These are phyloP conservation scores for Coleophora deauratella DNA, from an alignment of 2,888 invertebrate species.

Conservation along the genomic window DNA sequence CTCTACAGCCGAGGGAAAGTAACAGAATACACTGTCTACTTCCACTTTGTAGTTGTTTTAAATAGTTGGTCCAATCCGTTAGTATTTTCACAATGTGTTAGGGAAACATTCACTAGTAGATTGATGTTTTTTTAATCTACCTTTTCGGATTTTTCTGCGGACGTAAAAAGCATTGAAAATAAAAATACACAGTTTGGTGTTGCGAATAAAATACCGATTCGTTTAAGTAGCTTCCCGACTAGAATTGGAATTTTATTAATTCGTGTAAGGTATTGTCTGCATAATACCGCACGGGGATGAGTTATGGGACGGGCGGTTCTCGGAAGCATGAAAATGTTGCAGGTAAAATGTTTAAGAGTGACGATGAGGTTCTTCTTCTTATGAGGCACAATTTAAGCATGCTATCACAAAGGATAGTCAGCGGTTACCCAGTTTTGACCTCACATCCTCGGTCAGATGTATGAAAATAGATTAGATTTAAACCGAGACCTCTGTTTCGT, in stretches of 20 bases:
- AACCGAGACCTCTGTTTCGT: too few relatives aligned
- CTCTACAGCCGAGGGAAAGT: too few relatives aligned
- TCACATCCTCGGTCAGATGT: too few relatives aligned
- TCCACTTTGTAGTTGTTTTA: too few relatives aligned
- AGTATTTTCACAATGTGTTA: slow-evolving; percentile 12
- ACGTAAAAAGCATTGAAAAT: slow-evolving; percentile 30
- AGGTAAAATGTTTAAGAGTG: too few relatives aligned
- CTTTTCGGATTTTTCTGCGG: slow-evolving; percentile 25
- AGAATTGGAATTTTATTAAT: slow-evolving; percentile 31
- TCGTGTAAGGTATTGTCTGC: slow-evolving; percentile 29
- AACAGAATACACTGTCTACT: too few relatives aligned
- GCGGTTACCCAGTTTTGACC: too few relatives aligned
- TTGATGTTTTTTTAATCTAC: slow-evolving; percentile 35
- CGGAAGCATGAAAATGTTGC: too few relatives aligned
- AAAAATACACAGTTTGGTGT: slow-evolving; percentile 26
- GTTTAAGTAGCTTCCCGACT: slow-evolving; percentile 27
- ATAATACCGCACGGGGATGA: slow-evolving; percentile 37
- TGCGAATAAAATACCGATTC: slow-evolving; percentile 25
- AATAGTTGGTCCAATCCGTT: slow-evolving; percentile 1
- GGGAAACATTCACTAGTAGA: slow-evolving; percentile 23
- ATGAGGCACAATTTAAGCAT: too few relatives aligned
- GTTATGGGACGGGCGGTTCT: slow-evolving; percentile 31
- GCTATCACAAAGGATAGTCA: too few relatives aligned
- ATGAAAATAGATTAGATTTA: too few relatives aligned
- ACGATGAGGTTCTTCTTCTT: too few relatives aligned